phyloP scores from a whole-genome alignment of 2,888 invertebrate species.

The Adineta ricciae region DNA sequence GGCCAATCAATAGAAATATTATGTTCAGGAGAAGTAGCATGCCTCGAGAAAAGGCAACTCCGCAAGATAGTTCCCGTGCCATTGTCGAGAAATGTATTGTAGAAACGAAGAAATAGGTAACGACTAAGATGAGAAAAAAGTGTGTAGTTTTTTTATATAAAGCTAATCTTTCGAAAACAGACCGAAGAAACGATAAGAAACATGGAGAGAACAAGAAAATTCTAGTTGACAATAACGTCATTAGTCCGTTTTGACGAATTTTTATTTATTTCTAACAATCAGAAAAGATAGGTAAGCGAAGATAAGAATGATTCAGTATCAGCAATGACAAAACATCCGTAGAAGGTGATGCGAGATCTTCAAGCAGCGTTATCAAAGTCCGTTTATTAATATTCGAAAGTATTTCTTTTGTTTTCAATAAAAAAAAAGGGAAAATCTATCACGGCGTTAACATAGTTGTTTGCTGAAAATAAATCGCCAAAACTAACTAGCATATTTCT shows the following conservation, averaged over 20 bases:
- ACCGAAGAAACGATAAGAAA: neutral
- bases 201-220: neutral
- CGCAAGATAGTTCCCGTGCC: neutral
- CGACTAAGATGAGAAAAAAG: neutral
- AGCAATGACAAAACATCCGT: neutral
- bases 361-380: neutral
- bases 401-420: too few species aligned
- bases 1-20: neutral
- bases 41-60: neutral
- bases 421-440: too few species aligned
- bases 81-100: neutral
- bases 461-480: too few species aligned
- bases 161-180: neutral
- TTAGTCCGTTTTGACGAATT: neutral
- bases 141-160: neutral
- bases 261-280: neutral
- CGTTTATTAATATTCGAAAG: neutral
- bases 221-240: neutral
- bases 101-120: neutral
- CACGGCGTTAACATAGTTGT: too few species aligned
- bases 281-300: neutral
- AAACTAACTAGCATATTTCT: too few species aligned
- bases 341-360: neutral
- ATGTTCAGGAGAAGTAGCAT: neutral
- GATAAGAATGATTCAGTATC: neutral